Evolutionary conservation across 2,113 vertebrate genomes (phyloP).

Genomic region (Xenus cinereus): DNA sequence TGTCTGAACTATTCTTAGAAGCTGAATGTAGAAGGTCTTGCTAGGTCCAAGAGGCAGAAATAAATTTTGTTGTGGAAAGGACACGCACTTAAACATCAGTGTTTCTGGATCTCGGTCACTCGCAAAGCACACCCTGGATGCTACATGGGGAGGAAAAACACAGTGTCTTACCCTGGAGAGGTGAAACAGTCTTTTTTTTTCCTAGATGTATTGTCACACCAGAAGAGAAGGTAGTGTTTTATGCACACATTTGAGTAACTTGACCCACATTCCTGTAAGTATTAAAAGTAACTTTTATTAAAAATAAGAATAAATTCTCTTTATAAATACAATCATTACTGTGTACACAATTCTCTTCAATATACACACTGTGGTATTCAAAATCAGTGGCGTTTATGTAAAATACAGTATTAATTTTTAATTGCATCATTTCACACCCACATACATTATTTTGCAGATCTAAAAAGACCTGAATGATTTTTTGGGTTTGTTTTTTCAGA

Average conservation of each 20-base stretch:
- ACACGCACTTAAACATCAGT: background rate
- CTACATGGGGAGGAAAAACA: background rate
- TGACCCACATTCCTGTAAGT: background rate
- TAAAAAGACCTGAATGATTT: background rate
- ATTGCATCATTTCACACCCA: background rate
- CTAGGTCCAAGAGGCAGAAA: background rate
- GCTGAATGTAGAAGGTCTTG: background rate
- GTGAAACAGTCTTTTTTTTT: background rate
- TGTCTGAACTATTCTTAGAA: background rate
- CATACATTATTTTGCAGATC: background rate
- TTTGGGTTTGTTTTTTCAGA: conserved; percentile 71
- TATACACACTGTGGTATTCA: background rate
- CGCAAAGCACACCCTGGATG: background rate
- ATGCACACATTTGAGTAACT: conserved; percentile 37
- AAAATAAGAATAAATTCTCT: conserved; percentile 66
- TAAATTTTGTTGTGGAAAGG: background rate
- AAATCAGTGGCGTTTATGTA: conserved; percentile 32
- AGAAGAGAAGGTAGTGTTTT: background rate
- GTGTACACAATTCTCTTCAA: conserved; percentile 53
- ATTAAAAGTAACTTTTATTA: conserved; percentile 70
- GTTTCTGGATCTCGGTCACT: background rate
- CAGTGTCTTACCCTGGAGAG: background rate
- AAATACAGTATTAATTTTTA: conserved; percentile 7
- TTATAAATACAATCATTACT: conserved; percentile 62
- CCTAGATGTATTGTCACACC: background rate